Evolutionary conservation across 92 coral and sea anemone genomes (phyloP).

Genomic region (Porites cylindrica): DNA sequence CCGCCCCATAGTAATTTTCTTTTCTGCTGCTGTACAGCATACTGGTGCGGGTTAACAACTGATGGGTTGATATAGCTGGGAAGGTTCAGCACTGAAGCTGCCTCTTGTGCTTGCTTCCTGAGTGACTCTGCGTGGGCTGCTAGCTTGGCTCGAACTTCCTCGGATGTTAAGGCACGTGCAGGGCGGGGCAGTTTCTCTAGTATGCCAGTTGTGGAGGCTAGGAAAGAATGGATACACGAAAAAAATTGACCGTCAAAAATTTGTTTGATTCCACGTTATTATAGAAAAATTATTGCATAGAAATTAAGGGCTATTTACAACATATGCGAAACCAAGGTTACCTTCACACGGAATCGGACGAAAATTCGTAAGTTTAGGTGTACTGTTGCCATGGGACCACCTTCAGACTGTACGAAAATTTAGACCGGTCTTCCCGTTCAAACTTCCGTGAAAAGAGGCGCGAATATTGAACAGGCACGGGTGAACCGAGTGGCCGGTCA

Average conservation of each 20-base stretch:
- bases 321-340: no score
- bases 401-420: no score
- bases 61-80: constrained; percentile 97
- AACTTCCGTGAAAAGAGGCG: no score
- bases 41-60: constrained; percentile 97
- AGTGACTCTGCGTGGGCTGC: constrained; percentile 93
- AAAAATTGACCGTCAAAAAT: not conserved
- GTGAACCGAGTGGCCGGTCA: no score
- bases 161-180: constrained; percentile 77
- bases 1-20: constrained; percentile 95
- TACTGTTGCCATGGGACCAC: no score
- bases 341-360: no score
- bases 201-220: constrained; percentile 28
- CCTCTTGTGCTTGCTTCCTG: constrained; percentile 88
- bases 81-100: constrained; percentile 87
- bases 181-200: constrained; percentile 36
- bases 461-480: no score
- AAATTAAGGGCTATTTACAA: no score
- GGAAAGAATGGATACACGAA: not conserved
- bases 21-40: constrained; percentile 93
- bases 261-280: not conserved
- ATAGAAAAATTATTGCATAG: no score
- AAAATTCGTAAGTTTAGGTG: no score
- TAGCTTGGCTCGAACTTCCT: constrained; percentile 92
- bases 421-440: no score